These are phyloP conservation scores for Drosophila hawaiiensis DNA, from an alignment of 2,888 invertebrate species.

Conservation along the genomic window DNA sequence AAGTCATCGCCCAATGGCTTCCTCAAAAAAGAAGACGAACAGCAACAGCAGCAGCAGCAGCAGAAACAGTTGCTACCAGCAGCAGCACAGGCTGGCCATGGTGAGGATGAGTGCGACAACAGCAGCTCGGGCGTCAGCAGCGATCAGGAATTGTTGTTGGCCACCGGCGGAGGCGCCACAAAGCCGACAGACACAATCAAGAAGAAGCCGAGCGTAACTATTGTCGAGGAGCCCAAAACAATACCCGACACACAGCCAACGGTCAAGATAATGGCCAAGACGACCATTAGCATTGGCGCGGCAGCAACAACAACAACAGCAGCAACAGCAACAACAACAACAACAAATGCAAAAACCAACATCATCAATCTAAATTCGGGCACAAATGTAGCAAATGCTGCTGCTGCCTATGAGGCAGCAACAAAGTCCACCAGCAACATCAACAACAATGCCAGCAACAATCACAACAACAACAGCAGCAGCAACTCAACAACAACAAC, in stretches of 20 bases:
- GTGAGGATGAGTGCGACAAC: slow-evolving; percentile 92
- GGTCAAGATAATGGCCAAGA: slow-evolving; percentile 60
- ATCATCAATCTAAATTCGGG: slow-evolving; percentile 33
- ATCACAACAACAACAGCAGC: slow-evolving; percentile 50
- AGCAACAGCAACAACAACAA: slow-evolving; percentile 24
- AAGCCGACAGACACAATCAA: slow-evolving; percentile 86
- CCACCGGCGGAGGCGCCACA: slow-evolving; percentile 75
- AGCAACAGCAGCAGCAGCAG: slow-evolving; percentile 31
- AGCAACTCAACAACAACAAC: slow-evolving; percentile 24
- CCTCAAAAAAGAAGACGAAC: slow-evolving; percentile 86
- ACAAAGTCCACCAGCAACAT: slow-evolving; percentile 49
- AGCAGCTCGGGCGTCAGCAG: slow-evolving; percentile 95
- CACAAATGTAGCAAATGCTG: slow-evolving; percentile 67
- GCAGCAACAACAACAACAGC: slow-evolving; percentile 26
- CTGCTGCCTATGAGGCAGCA: slow-evolving; percentile 74
- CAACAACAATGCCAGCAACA: slow-evolving; percentile 52
- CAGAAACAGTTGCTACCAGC: slow-evolving; percentile 38
- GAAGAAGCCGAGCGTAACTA: slow-evolving; percentile 83
- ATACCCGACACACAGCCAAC: slow-evolving; percentile 70
- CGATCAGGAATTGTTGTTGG: slow-evolving; percentile 89
- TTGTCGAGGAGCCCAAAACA: slow-evolving; percentile 80
- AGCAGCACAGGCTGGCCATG: slow-evolving; percentile 25
- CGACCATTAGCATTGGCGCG: slow-evolving; percentile 72
- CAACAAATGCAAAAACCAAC: slow-evolving; percentile 9
- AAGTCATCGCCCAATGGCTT: slow-evolving; percentile 95